A percentile compares a stretch with the other conserved stretches of the same genome.
These are phyloP conservation scores for Heterotilapia buettikoferi DNA, from an alignment of 2,113 vertebrate species.

Conservation along the genomic window DNA sequence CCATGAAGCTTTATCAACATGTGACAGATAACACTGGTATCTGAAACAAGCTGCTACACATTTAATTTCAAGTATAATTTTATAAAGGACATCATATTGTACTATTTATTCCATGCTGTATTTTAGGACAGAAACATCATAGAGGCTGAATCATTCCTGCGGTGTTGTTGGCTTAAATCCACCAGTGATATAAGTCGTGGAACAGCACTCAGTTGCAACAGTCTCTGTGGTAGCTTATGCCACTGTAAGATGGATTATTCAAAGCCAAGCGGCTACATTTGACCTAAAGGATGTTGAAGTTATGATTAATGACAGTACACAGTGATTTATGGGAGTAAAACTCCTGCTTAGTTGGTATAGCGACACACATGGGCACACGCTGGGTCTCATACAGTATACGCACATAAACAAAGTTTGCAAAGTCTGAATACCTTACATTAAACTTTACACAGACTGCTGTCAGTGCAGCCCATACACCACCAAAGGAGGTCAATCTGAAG, in stretches of 20 bases:
- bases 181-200: not conserved
- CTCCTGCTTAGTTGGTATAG: not conserved
- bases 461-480: not conserved
- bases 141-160: not conserved
- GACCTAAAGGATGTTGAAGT: slow-evolving; percentile 6
- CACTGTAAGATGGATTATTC: slow-evolving; percentile 24
- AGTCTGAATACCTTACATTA: not conserved
- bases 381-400: not conserved
- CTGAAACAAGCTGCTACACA: slow-evolving; percentile 7
- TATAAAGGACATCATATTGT: not conserved
- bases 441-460: not conserved
- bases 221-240: not conserved
- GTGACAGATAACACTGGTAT: slow-evolving; percentile 24
- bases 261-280: slow-evolving; percentile 8
- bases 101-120: not conserved
- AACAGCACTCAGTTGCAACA: not conserved
- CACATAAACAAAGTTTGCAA: not conserved
- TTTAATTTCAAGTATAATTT: not conserved
- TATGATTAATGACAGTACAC: slow-evolving; percentile 15
- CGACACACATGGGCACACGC: not conserved
- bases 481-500: not conserved
- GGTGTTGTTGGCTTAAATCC: not conserved
- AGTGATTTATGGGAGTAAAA: slow-evolving; percentile 33
- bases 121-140: not conserved
- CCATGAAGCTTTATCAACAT: slow-evolving; percentile 35